Evolutionary conservation across 2,113 vertebrate genomes (phyloP).

Genomic region (Campylorhamphus procurvoides): DNA sequence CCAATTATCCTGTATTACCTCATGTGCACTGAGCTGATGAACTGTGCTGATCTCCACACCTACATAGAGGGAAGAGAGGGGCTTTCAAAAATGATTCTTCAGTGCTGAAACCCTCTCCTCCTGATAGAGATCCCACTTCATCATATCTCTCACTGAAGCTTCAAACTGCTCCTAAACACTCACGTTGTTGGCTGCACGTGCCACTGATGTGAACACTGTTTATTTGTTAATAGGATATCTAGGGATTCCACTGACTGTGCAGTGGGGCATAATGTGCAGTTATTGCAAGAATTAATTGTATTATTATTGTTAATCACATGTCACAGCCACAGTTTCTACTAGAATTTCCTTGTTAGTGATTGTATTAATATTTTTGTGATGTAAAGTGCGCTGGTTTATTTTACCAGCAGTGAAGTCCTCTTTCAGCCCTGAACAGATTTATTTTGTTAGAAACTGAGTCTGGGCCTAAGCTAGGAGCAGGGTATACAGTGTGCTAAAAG

Average conservation of each 20-base stretch:
- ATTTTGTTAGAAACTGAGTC: background rate
- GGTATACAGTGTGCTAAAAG: background rate
- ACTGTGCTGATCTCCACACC: background rate
- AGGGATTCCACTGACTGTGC: background rate
- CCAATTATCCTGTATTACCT: background rate
- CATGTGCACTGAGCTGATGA: rapidly evolving
- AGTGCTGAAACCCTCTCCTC: background rate
- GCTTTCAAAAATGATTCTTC: background rate
- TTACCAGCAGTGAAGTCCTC: background rate
- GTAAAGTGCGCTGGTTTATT: background rate
- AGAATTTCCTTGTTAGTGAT: background rate
- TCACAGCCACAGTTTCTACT: background rate
- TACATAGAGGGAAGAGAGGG: background rate
- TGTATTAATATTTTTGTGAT: background rate
- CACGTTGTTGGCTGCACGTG: background rate
- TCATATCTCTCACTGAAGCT: background rate
- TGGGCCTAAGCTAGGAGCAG: background rate
- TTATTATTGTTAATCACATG: background rate
- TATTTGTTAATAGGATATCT: background rate
- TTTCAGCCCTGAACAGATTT: background rate
- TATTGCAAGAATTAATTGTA: slow-evolving; percentile 35
- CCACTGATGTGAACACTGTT: background rate
- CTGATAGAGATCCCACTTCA: background rate
- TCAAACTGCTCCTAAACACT: background rate
- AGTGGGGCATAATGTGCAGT: background rate